Conservation (phyloP, 2,888 invertebrate genomes). For the Carterocephalus palaemon region DNA sequence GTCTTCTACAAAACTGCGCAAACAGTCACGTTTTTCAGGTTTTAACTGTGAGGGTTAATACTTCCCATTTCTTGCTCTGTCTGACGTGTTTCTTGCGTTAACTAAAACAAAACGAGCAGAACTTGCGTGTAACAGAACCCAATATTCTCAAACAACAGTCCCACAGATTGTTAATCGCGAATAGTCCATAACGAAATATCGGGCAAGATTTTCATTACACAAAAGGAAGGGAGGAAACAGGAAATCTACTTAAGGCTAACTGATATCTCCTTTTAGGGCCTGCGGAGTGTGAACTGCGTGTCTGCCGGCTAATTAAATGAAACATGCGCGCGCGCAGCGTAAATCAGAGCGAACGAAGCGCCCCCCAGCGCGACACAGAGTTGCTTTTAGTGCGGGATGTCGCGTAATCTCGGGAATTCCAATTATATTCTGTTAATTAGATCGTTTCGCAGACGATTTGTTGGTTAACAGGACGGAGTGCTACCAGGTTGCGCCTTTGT, state of each 20-base stretch:
- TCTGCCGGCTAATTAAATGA: conserved; percentile 69
- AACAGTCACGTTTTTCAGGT: conserved; percentile 46
- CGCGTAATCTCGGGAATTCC: conserved; percentile 69
- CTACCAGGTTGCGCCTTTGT: conserved; percentile 24
- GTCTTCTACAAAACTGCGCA: too few relatives aligned
- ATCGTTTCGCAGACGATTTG: conserved; percentile 32
- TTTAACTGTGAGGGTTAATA: too few relatives aligned
- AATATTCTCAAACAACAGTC: too few relatives aligned
- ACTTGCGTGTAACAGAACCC: too few relatives aligned
- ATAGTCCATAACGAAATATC: too few relatives aligned
- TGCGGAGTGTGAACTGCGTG: conserved; percentile 65
- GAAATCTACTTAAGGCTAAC: conserved; percentile 58
- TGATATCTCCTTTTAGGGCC: conserved; percentile 68
- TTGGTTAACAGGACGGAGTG: conserved; percentile 24
- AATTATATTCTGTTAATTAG: conserved; percentile 54
- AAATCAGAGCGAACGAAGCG: conserved; percentile 55
- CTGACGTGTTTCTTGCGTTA: too few relatives aligned
- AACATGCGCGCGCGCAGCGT: conserved; percentile 69
- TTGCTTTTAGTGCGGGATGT: conserved; percentile 72
- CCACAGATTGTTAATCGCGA: too few relatives aligned
- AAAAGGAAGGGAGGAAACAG: conserved; percentile 46
- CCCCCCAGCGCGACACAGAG: conserved; percentile 56
- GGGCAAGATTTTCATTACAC: conserved; percentile 33
- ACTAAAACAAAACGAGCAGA: too few relatives aligned
- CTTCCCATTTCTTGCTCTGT: too few relatives aligned